Conservation (phyloP, 2,888 invertebrate genomes). For the Oscheius myriophilus region DNA sequence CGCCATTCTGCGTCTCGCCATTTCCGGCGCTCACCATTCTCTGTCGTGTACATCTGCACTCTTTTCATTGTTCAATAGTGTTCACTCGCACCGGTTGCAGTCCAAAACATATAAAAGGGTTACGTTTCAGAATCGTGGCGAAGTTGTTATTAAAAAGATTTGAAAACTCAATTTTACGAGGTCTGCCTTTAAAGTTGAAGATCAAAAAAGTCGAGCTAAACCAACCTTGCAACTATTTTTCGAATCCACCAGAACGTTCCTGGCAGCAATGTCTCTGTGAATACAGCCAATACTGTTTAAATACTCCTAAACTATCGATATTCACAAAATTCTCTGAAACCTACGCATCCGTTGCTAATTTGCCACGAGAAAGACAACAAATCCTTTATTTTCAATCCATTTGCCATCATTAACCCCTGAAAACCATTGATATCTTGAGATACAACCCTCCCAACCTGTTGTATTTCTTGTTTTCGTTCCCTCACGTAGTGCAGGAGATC, state of each 20-base stretch:
- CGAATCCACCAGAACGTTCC: conserved; percentile 61
- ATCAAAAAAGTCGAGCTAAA: too few relatives aligned
- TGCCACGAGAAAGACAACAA: conserved; percentile 64
- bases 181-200: too few relatives aligned
- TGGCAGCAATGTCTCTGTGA: conserved; percentile 63
- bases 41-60: too few relatives aligned
- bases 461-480: conserved; percentile 46
- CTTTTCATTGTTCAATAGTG: too few relatives aligned
- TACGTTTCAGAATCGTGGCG: too few relatives aligned
- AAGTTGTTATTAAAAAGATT: too few relatives aligned
- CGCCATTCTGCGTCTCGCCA: too few relatives aligned
- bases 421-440: background rate
- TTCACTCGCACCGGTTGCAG: too few relatives aligned
- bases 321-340: background rate
- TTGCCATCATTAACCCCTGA: conserved; percentile 32
- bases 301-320: conserved; percentile 43
- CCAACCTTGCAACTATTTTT: conserved; percentile 53
- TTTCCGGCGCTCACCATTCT: too few relatives aligned
- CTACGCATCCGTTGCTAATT: conserved; percentile 62
- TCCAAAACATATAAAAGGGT: too few relatives aligned
- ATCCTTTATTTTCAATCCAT: conserved; percentile 59
- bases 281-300: conserved; percentile 63
- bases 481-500: conserved; percentile 63
- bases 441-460: conserved; percentile 29
- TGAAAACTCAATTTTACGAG: too few relatives aligned